Base-by-base conservation (phyloP, 2,888 invertebrate genomes). In the Micropterix aruncella region DNA sequence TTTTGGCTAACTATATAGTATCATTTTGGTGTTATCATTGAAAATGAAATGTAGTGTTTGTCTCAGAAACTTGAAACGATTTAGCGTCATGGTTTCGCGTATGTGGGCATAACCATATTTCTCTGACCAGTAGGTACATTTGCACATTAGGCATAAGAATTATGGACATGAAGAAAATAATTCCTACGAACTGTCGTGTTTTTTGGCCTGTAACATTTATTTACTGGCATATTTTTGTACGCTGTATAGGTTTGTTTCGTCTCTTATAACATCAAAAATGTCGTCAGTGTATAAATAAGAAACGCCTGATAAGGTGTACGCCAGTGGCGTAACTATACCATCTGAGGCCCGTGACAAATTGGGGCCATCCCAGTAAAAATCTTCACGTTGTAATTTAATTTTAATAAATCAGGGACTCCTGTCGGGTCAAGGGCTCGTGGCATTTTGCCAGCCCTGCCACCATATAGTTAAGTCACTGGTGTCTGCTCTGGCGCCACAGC, bases 141-240 rank as follows among this genome's bases (percentile, higher is more conserved):
- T 38, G 37, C 14, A 47, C 48, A 44, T 46, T 47, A n/a, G 44
- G 49, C 37, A 52, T 41, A 45, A 46, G 45, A 41, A 52, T 42
- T 37, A 47, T 43, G 18, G 48, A 52, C 50, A 51, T 52, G 16
- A 47, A 48, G 15, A 46, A 52, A 43, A 48, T 38, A 38, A 52
- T 52, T 16, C 51, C 47, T 16, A 48, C 43, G 18, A 50, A 51
- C 38, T 51, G 45, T 15, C 42, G 17, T 42, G 51, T 47, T 38
- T 50, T 47, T 14, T 42, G 40, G 40, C 41, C 18, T n/a, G 41
- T 44, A 41, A 44, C 44, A 18, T 44, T 42, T 42, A 44, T 44
- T 44, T 41, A n/a, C 41, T 44, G 43, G 43, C 43, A 43, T 43
- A 19, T 41, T 41, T 46, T 42, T 47, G 47, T 9, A 44, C 44